Evolutionary conservation across 2,888 invertebrate genomes (phyloP).

Genomic region (Protophormia terraenovae): DNA sequence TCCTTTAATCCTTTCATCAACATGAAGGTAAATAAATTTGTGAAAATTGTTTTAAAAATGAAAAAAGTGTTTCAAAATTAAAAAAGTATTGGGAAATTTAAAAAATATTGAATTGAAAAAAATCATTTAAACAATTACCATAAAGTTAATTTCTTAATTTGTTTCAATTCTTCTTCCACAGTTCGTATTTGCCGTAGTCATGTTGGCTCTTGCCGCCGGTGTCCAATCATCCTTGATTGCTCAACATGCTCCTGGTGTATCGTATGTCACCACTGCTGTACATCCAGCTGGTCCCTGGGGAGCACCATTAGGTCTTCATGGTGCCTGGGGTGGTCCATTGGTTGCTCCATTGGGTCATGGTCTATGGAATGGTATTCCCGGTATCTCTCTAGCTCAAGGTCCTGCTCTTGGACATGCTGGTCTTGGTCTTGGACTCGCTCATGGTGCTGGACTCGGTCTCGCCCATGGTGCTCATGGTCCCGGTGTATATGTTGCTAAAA

Average conservation of each 20-base stretch:
- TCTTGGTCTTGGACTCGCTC: conserved; percentile 77
- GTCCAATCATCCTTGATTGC: conserved; percentile 77
- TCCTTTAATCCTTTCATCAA: conserved; percentile 71
- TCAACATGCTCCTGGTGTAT: conserved; percentile 73
- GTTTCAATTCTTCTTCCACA: conserved; percentile 67
- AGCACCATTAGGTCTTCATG: conserved; percentile 28
- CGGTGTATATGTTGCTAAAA: conserved; percentile 78
- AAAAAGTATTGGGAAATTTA: not conserved
- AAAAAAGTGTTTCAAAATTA: not conserved
- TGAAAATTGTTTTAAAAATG: not conserved
- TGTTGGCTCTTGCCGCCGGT: conserved; percentile 78
- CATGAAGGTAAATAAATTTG: conserved; percentile 78
- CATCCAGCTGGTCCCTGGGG: conserved; percentile 69
- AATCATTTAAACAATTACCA: too few relatives aligned
- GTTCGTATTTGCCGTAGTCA: conserved; percentile 73
- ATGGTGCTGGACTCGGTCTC: too few relatives aligned
- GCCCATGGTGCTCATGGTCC: conserved; percentile 50
- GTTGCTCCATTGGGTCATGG: conserved; percentile 79
- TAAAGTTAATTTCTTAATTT: not conserved
- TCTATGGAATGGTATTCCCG: conserved; percentile 73
- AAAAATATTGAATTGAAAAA: too few relatives aligned
- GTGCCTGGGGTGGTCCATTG: conserved; percentile 77
- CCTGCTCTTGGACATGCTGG: conserved; percentile 65
- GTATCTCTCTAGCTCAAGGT: conserved; percentile 79
- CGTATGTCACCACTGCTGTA: conserved; percentile 75